Evolutionary conservation across 2,797 vertebrate genomes (phyloP), one percentile per base, ranked within the genome.

Genomic region (Smutsia temminckii): DNA sequence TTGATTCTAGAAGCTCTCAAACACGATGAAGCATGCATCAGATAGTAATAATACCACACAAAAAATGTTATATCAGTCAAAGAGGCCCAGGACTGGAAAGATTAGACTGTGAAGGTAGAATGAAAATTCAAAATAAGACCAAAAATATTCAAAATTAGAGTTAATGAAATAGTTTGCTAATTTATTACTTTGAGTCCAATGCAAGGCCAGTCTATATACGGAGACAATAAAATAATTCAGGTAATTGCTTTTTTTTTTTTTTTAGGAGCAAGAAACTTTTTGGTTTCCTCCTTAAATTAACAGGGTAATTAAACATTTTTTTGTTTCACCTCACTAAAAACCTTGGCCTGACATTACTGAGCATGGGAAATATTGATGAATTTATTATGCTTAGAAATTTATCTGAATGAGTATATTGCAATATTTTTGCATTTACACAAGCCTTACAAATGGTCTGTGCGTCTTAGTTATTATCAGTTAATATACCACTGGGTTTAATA

Each of bases 291-390:
- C 21, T 95, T 78, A 81, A 88, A 71, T 95, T 90, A 84, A 87
- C 85, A 90, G 77, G 18, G 57, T 96, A 90, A 94, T 96, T 96
- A 89, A 71, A 64, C 34, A n/a, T 88, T 89, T 81, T 75, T 84
- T 69, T 55, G 2, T 77, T 93, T 94, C 46, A 81, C 32, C 90
- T 94, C 64, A 25, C 49, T 96, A 32, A 77, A 93, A 81, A 78
- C n/a, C 42, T 94, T 93, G n/a, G 17, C 49, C 77, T 78, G 61
- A 69, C 20, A 68, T 87, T 95, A 29, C 51, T 69, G 61, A 94
- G 37, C 61, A 14, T 94, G 71, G 90, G 64, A 94, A 93, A 89
- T 92, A 93, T 18, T 40, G 42, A 34, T 72, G n/a, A 42, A 20
- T 94, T 89, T 89, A 71, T 59, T 95, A 27, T 64, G 55, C 72